phyloP scores from a whole-genome alignment of 2,888 invertebrate species.

The Zygogramma bicolorata region DNA sequence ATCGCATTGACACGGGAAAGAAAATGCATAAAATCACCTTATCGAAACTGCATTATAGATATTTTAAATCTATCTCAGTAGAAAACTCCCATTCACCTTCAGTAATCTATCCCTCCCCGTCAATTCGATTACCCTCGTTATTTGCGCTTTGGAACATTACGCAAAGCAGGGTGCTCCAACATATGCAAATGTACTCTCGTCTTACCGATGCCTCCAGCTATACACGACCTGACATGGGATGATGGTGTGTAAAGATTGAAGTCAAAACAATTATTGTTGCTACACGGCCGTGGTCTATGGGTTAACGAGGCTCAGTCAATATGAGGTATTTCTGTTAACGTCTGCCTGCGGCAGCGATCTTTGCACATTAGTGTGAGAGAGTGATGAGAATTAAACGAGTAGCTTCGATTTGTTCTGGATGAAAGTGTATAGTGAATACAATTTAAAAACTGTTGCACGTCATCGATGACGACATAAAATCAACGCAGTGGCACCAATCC shows the following conservation, averaged over 20 bases:
- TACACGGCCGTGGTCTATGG: slow-evolving; percentile 4
- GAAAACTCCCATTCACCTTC: no score
- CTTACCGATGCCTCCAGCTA: slow-evolving; percentile 25
- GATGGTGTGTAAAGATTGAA: slow-evolving; percentile 26
- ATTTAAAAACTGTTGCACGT: no score
- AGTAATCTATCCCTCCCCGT: background rate
- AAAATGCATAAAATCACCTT: no score
- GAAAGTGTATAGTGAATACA: no score
- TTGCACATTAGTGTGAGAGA: background rate
- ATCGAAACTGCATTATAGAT: no score
- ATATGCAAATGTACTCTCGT: slow-evolving; percentile 31
- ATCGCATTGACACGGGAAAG: no score
- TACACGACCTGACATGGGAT: slow-evolving; percentile 21
- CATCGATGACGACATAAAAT: no score
- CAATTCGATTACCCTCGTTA: slow-evolving; percentile 30
- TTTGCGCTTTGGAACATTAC: slow-evolving; percentile 21
- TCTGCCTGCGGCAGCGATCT: background rate
- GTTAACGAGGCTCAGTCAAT: background rate
- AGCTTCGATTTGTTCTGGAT: no score
- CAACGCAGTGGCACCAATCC: no score
- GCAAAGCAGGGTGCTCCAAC: slow-evolving; percentile 29
- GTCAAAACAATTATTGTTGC: slow-evolving; percentile 31
- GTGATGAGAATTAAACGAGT: background rate
- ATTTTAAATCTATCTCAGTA: no score
- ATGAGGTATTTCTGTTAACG: background rate